These are phyloP conservation scores for Aphis craccivora DNA, from an alignment of 1,140 invertebrate species.

Conservation along the genomic window DNA sequence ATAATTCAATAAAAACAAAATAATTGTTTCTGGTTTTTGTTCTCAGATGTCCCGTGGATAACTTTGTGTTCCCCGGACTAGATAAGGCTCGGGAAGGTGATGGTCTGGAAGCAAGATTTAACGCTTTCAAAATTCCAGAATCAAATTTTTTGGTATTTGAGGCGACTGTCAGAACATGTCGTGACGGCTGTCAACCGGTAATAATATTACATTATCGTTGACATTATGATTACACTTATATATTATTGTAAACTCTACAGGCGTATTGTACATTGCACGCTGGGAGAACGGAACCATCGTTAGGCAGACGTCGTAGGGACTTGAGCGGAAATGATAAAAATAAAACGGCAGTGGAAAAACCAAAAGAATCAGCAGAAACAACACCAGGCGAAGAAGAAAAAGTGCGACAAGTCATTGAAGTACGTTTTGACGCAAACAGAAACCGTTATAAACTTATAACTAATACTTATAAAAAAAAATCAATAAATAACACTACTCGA, in stretches of 20 bases:
- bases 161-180: constrained; percentile 86
- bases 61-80: constrained; percentile 89
- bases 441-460: neutral
- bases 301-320: constrained; percentile 73
- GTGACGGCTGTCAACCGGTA: constrained; percentile 87
- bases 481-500: neutral
- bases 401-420: constrained; percentile 87
- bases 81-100: constrained; percentile 85
- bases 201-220: constrained; percentile 54
- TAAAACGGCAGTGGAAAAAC: neutral
- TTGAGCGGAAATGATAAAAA: constrained; percentile 59
- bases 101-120: constrained; percentile 88
- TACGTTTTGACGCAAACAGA: constrained; percentile 62
- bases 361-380: neutral
- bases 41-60: constrained; percentile 85
- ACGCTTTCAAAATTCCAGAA: constrained; percentile 94
- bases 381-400: constrained; percentile 69
- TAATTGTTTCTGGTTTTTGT: neutral
- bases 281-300: constrained; percentile 81
- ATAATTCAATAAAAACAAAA: neutral
- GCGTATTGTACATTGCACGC: constrained; percentile 80
- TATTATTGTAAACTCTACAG: constrained; percentile 61
- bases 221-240: neutral
- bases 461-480: neutral
- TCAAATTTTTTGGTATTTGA: constrained; percentile 94